Evolutionary conservation across 2,888 invertebrate species (phyloP), one percentile per base, ranked within the genome.

Genomic region (Dicranocentrus wangi): DNA sequence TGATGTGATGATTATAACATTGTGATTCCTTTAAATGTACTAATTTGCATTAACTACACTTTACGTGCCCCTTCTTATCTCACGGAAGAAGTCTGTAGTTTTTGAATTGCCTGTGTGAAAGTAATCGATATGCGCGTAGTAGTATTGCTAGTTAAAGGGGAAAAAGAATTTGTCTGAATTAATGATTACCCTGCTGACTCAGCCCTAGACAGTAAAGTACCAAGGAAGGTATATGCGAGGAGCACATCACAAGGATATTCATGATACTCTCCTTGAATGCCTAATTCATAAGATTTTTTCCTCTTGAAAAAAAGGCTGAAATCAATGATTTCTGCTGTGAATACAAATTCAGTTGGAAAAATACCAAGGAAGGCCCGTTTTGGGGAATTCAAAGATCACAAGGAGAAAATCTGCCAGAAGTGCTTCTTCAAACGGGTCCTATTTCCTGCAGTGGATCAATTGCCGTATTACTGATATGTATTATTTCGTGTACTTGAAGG

Each of bases 131-230:
- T 68, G 19, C 17, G 47, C 8, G 5, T 66, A 32, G 17, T 28
- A 25, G 19, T 32, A 8, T 39, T 13, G 32, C 53, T 23, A 51
- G 51, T 58, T 70, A 10, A 17, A 32, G 5, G n/a, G 71, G 25
- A 71, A 42, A 42, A 58, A 21, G 19, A 42, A 23, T 68, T 68
- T 71, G 58, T 71, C 71, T 58, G 58, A 71, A 71, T 71, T 58
- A 71, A 71, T 71, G 60, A 71, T 71, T 71, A 53, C 71, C 71
- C 71, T 27, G 43, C 43, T 71, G 71, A 58, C 60, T 71, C 60
- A 68, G 32, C 51, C 5, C 51, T 51, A n/a, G 8, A 15, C 51
- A n/a, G 60, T 27, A 60, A 13, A 19, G 55, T 13, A 17, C 13
- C 3, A 55, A 13, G 19, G 23, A 55, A 23, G n/a, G n/a, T n/a